Percentiles rank a stretch among this genome's conserved stretches.
phyloP scores from a whole-genome alignment of 2,888 invertebrate species.

The Galerucella calmariensis region DNA sequence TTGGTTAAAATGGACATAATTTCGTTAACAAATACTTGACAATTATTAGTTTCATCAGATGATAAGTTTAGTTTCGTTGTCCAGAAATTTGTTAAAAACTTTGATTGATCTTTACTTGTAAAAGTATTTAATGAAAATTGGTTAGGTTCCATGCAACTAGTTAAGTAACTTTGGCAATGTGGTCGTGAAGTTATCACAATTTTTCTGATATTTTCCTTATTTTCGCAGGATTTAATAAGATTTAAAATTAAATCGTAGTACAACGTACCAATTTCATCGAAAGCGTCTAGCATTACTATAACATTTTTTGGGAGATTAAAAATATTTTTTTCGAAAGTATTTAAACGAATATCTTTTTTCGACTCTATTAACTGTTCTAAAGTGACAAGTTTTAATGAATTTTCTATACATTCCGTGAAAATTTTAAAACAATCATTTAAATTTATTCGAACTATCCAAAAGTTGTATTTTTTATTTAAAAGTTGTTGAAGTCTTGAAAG shows the following conservation, averaged over 20 bases:
- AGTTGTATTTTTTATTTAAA: constrained; percentile 8
- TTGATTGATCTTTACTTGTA: neutral
- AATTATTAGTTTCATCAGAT: neutral
- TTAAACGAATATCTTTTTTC: neutral
- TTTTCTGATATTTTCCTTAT: constrained; percentile 17
- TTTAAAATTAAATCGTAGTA: constrained; percentile 22
- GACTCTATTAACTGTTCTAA: neutral
- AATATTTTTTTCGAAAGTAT: constrained; percentile 10
- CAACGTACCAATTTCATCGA: constrained; percentile 27
- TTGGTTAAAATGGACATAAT: neutral
- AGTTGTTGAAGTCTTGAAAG: constrained; percentile 5
- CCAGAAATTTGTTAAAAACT: neutral
- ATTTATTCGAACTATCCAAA: constrained; percentile 15
- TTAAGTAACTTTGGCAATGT: constrained; percentile 9
- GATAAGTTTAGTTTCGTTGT: neutral
- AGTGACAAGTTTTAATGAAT: neutral
- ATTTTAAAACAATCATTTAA: constrained; percentile 9
- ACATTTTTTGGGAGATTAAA: constrained; percentile 4
- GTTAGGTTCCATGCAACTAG: neutral
- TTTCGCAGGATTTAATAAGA: neutral
- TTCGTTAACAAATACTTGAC: neutral
- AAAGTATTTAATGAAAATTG: constrained; percentile 7
- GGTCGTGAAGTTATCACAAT: constrained; percentile 25
- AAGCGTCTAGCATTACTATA: constrained; percentile 21
- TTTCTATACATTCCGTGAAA: neutral